Evolutionary conservation across 30 jellyfish, hydroid and myxozoan genomes (phyloP), one percentile per base, ranked within the genome.

Genomic region (Rhopilema esculentum): DNA sequence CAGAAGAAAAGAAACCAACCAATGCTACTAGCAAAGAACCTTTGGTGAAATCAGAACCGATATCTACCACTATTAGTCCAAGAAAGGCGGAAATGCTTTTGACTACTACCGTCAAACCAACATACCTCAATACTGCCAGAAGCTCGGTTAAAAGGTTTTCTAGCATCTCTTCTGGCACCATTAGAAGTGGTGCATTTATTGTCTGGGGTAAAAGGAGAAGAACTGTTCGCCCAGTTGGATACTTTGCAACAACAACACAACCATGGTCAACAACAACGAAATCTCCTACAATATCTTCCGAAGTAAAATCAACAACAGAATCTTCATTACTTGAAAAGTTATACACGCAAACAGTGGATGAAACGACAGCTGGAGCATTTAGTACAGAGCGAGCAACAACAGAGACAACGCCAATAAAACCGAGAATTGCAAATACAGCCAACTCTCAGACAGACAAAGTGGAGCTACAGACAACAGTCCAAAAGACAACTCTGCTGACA

Each of bases 111-210:
- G 72, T 19, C 6, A n/a, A 63, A 63, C 72, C 72, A 18, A 63
- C 29, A 1, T 2, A 1, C 17, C 29, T 24, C 72, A 24, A 24
- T 63, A 63, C 26, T 63, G 72, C 72, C 4, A 24, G 17, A 63
- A 63, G 57, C 57, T 40, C 57, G 57, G 6, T 6, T 6, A 40
- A 40, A 12, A 40, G 57, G 12, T 40, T 22, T 21, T 73, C 84
- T 4, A n/a, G 29, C 16, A 18, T 73, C 22, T 30, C 16, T 16
- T 73, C 84, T 30, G 84, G 84, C 19, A 73, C 70, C 4, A 23
- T 73, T 0, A 31, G 18, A 26, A 73, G 84, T 40, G 84, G 84
- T 15, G 84, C 40, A 22, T 73, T 73, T 48, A 32, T 73, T 17
- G 48, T 73, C 23, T 20, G 50, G 27, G 84, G 84, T 0, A 32